These are phyloP conservation scores for Otis tarda DNA, from an alignment of 2,113 vertebrate genomes.

Conservation along the genomic window DNA sequence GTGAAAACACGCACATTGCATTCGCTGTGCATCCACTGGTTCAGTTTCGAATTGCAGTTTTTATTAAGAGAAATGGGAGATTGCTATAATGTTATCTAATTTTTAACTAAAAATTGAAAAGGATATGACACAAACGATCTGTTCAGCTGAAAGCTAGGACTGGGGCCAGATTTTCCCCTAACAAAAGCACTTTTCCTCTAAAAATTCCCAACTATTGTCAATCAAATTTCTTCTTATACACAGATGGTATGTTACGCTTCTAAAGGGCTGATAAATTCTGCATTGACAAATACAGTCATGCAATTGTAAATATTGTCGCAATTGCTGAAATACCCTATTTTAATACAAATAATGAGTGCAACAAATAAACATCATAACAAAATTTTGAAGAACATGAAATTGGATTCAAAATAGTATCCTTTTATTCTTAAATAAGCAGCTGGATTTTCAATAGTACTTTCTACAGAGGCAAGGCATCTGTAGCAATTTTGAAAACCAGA, in stretches of 20 bases:
- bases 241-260: fast-evolving
- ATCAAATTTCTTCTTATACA: not conserved
- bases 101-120: not conserved
- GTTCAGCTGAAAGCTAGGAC: not conserved
- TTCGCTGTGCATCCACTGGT: too few species aligned
- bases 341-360: not conserved
- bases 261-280: not conserved
- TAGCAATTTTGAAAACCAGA: not conserved
- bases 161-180: not conserved
- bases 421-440: not conserved
- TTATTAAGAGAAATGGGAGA: not conserved
- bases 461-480: not conserved
- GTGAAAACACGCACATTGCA: not conserved
- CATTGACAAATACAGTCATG: not conserved
- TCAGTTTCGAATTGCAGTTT: not conserved
- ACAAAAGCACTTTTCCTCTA: not conserved
- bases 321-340: not conserved
- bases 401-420: not conserved
- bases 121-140: not conserved
- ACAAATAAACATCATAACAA: not conserved
- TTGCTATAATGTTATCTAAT: not conserved
- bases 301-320: not conserved
- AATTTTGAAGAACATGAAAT: not conserved
- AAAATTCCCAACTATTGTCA: not conserved
- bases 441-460: not conserved